Conservation (phyloP, 2,113 vertebrate species). For the Alectura lathami region DNA sequence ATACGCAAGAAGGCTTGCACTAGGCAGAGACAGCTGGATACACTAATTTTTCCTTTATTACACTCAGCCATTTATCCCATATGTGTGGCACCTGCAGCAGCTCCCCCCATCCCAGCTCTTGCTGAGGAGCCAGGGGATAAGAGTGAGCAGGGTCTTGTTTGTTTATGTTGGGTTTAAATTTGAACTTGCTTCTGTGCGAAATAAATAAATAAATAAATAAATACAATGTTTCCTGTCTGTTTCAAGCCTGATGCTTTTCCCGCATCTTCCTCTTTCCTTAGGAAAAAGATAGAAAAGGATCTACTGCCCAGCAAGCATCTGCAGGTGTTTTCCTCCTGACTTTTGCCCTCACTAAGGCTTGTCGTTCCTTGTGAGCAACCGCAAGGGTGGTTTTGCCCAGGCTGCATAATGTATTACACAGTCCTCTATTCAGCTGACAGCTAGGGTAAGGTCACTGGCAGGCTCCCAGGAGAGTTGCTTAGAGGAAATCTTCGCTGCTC, state of each 20-base stretch:
- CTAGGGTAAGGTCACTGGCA: slow-evolving; percentile 10
- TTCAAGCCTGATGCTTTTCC: not conserved
- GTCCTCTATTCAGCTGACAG: not conserved
- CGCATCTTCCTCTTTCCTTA: not conserved
- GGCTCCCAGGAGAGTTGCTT: not conserved
- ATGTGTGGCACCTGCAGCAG: not conserved
- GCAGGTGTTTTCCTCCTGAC: not conserved
- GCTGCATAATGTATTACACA: slow-evolving; percentile 10
- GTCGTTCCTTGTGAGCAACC: not conserved
- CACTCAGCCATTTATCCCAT: not conserved
- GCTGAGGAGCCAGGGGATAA: not conserved
- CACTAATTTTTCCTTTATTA: not conserved
- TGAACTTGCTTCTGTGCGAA: not conserved
- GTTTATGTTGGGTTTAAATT: not conserved
- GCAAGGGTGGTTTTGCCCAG: not conserved
- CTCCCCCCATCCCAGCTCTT: not conserved
- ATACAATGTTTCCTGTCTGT: not conserved
- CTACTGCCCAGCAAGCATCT: not conserved
- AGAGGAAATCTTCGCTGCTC: not conserved
- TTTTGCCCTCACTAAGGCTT: not conserved
- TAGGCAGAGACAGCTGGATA: not conserved
- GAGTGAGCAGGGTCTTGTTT: not conserved
- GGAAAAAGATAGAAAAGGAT: not conserved
- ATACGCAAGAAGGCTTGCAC: not conserved
- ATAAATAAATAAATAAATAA: not conserved